phyloP scores from a whole-genome alignment of 92 coral and sea anemone species.

The Parazoanthus atlanticus region DNA sequence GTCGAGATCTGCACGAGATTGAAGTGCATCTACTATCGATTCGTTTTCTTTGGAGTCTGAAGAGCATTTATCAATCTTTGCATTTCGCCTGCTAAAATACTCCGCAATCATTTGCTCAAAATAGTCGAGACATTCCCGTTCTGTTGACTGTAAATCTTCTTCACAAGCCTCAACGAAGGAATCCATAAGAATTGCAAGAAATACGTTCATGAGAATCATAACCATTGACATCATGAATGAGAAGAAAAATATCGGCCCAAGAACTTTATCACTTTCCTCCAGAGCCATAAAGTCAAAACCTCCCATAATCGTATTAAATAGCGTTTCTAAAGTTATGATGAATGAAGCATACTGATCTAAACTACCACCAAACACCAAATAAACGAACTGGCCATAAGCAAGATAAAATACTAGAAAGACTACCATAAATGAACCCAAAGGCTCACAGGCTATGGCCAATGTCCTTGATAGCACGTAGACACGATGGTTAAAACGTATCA shows the following conservation, averaged over 20 bases:
- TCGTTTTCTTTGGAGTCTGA: constrained; percentile 8
- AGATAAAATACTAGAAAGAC: constrained; percentile 80
- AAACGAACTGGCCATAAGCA: constrained; percentile 69
- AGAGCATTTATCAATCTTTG: not conserved
- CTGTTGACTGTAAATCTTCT: constrained; percentile 64
- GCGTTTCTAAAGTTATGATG: constrained; percentile 65
- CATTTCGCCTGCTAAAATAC: constrained; percentile 10
- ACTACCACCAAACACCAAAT: constrained; percentile 70
- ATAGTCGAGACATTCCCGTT: constrained; percentile 73
- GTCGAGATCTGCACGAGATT: not conserved
- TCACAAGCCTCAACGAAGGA: constrained; percentile 89
- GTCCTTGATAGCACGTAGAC: constrained; percentile 85
- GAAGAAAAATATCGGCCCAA: constrained; percentile 90
- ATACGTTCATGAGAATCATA: constrained; percentile 86
- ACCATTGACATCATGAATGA: constrained; percentile 87
- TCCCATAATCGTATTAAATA: constrained; percentile 81
- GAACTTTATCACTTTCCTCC: constrained; percentile 57
- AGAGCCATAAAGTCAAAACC: constrained; percentile 81
- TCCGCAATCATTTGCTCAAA: constrained; percentile 15
- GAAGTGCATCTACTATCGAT: not conserved
- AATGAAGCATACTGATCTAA: constrained; percentile 76
- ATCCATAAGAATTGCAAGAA: constrained; percentile 89
- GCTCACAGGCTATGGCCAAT: constrained; percentile 70
- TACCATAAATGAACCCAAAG: constrained; percentile 71
- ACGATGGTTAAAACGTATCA: constrained; percentile 88